phyloP scores from a whole-genome alignment of 2,113 vertebrate genomes.

The Hepsetus odoe region DNA sequence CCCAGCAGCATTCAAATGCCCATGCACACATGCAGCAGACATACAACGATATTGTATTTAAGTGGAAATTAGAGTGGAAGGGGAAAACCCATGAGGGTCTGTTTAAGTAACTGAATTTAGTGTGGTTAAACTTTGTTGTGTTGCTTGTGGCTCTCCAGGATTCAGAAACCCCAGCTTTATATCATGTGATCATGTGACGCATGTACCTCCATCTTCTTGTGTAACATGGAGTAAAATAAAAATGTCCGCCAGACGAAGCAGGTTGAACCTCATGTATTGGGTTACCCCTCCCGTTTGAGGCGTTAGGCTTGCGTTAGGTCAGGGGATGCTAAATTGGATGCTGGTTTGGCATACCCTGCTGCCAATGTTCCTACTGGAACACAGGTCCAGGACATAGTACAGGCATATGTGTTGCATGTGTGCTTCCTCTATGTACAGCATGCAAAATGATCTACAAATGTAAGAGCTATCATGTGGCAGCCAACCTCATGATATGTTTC shows the following conservation, averaged over 20 bases:
- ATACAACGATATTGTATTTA: background rate
- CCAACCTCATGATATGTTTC: background rate
- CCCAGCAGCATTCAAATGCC: background rate
- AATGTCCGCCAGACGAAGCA: background rate
- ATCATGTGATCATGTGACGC: background rate
- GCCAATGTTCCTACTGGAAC: background rate
- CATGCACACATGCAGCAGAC: background rate
- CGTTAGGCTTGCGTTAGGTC: background rate
- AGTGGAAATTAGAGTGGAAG: background rate
- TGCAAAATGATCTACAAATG: background rate
- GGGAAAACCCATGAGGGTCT: too few species aligned
- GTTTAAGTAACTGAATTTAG: background rate
- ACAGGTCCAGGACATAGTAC: background rate
- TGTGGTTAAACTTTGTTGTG: background rate
- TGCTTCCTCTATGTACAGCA: background rate
- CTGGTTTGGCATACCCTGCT: background rate
- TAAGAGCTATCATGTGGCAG: background rate
- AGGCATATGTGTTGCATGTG: slow-evolving; percentile 9
- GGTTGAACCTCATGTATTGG: slow-evolving; percentile 12
- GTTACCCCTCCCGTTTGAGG: slow-evolving; percentile 17
- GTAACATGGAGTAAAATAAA: slow-evolving; percentile 37
- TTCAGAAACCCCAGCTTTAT: background rate
- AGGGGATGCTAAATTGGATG: slow-evolving; percentile 17
- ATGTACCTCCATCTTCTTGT: slow-evolving; percentile 11
- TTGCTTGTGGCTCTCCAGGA: background rate